Evolutionary conservation across 2,797 vertebrate species (phyloP).

Genomic region (Eremophila alpestris): DNA sequence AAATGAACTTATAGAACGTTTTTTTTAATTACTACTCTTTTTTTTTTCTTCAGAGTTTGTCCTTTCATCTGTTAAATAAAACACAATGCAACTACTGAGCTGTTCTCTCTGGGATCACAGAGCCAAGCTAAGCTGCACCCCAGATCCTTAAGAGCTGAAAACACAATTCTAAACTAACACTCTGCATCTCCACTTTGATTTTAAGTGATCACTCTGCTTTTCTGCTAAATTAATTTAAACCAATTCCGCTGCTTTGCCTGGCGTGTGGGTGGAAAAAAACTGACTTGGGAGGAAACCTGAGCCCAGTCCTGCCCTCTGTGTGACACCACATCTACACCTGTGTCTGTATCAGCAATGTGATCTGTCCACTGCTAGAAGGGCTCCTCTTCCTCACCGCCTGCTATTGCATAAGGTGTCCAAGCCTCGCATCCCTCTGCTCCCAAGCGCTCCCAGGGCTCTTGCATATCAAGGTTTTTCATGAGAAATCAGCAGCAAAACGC

Average conservation of each 20-base stretch:
- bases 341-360: not conserved
- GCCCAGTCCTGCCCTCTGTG: constrained; percentile 36
- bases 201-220: not conserved
- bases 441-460: constrained; percentile 50
- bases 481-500: constrained; percentile 72
- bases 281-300: not conserved
- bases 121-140: not conserved
- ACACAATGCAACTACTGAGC: fast-evolving
- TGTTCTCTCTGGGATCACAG: not conserved
- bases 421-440: constrained; percentile 7
- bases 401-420: constrained; percentile 5
- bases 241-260: not conserved
- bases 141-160: not conserved
- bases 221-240: not conserved
- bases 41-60: not conserved
- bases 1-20: not conserved
- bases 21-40: not conserved
- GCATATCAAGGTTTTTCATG: constrained; percentile 70
- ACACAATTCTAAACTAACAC: not conserved
- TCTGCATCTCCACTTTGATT: not conserved
- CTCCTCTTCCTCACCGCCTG: not conserved
- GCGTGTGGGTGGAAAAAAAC: not conserved
- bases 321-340: constrained; percentile 7
- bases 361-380: constrained; percentile 1
- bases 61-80: not conserved